A percentile compares a stretch with the other conserved stretches of the same genome.
phyloP scores from a whole-genome alignment of 2,888 invertebrate genomes.

The Melolontha melolontha region DNA sequence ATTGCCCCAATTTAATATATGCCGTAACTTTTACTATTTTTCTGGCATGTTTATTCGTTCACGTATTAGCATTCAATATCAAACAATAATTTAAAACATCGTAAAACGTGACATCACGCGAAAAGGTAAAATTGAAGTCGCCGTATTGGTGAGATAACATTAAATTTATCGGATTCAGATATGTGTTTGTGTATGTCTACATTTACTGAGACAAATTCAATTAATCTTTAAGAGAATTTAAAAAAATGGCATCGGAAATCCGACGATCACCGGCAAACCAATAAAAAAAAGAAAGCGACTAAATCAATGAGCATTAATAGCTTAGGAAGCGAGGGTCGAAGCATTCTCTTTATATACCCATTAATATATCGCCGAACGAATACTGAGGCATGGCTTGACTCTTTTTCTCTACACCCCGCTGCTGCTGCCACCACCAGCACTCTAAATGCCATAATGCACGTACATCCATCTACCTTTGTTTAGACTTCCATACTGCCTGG shows the following conservation, averaged over 20 bases:
- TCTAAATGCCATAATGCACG: constrained; percentile 26
- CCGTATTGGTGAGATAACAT: background rate
- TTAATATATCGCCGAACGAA: constrained; percentile 22
- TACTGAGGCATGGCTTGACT: constrained; percentile 5
- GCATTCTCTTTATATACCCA: constrained; percentile 20
- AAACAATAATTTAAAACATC: too few species aligned
- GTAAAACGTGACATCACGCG: too few species aligned
- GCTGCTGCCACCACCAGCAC: constrained; percentile 5
- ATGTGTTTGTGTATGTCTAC: background rate
- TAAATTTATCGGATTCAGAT: background rate
- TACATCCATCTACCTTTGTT: constrained; percentile 38
- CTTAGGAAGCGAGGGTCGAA: constrained; percentile 4
- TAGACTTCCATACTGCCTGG: background rate
- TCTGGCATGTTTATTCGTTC: too few species aligned
- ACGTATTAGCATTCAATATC: too few species aligned
- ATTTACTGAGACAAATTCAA: background rate
- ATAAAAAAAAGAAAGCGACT: constrained; percentile 3
- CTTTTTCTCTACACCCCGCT: background rate
- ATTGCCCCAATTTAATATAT: too few species aligned
- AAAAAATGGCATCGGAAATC: background rate
- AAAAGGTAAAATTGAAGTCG: too few species aligned
- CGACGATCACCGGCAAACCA: background rate
- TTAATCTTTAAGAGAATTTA: constrained; percentile 8
- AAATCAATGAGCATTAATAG: constrained; percentile 26
- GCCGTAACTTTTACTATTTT: too few species aligned